These are phyloP conservation scores for Garra rufa DNA, from an alignment of 2,113 vertebrate genomes.

Conservation along the genomic window DNA sequence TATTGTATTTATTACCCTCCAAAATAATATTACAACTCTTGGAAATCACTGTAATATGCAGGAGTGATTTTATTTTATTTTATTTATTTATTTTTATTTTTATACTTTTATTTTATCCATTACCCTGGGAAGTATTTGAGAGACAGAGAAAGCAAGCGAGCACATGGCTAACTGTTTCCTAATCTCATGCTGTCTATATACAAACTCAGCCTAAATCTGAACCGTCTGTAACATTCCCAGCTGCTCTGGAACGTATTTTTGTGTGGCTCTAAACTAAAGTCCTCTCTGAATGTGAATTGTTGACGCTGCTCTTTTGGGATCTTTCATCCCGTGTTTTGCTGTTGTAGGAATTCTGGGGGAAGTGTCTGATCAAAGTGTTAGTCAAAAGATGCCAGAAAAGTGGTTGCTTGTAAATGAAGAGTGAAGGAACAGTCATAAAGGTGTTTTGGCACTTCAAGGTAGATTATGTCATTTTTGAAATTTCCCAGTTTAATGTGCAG, in stretches of 20 bases:
- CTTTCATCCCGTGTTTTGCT: not conserved
- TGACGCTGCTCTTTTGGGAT: constrained; percentile 14
- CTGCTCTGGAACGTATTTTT: constrained; percentile 21
- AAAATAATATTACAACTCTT: too few relatives aligned
- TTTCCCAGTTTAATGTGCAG: not conserved
- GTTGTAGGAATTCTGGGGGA: not conserved
- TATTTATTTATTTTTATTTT: too few relatives aligned
- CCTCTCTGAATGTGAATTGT: not conserved
- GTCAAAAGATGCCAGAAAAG: not conserved
- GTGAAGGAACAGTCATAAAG: not conserved
- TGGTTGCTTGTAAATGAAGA: not conserved
- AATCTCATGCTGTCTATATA: not conserved
- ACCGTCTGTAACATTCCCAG: constrained; percentile 27
- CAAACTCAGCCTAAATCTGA: constrained; percentile 21
- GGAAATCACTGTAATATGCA: too few relatives aligned
- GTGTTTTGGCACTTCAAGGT: not conserved
- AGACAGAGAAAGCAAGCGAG: not conserved
- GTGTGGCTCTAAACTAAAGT: not conserved
- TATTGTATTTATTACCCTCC: too few relatives aligned
- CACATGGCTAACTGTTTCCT: not conserved
- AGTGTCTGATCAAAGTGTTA: not conserved
- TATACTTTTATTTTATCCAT: too few relatives aligned
- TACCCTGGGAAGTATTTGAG: too few relatives aligned
- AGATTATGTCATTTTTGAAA: not conserved
- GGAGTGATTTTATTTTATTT: too few relatives aligned